Evolutionary conservation across 2,113 vertebrate genomes (phyloP).

Genomic region (Delphinapterus leucas): DNA sequence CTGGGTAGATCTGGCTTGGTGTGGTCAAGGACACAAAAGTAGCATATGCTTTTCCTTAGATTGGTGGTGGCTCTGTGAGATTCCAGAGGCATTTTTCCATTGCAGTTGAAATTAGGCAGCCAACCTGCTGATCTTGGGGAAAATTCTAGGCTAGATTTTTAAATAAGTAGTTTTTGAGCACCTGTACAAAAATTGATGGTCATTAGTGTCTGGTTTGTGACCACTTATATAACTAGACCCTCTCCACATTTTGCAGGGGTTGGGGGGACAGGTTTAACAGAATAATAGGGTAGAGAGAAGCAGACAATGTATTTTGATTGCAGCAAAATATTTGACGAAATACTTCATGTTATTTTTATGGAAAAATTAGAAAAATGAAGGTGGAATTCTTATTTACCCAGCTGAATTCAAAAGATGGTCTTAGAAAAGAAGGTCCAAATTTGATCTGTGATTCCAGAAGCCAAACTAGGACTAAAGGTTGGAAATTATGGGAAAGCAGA

Average conservation of each 20-base stretch:
- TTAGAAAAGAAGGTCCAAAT: neutral
- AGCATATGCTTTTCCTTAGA: neutral
- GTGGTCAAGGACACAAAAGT: neutral
- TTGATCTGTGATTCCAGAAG: constrained; percentile 10
- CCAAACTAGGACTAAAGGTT: neutral
- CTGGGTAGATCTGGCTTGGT: neutral
- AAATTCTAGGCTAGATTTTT: neutral
- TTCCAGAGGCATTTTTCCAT: neutral
- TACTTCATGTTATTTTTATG: neutral
- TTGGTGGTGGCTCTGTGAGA: neutral
- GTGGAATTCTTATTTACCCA: neutral
- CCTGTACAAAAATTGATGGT: neutral
- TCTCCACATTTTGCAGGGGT: neutral
- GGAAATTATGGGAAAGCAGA: neutral
- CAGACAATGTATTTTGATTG: neutral
- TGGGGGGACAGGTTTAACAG: neutral
- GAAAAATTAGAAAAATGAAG: constrained; percentile 11
- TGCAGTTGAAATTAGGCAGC: neutral
- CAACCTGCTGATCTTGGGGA: neutral
- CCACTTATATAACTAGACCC: neutral
- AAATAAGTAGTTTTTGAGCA: neutral
- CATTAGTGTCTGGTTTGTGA: neutral
- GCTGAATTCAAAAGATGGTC: neutral
- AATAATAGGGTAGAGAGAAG: neutral
- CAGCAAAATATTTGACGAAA: neutral